Evolutionary conservation across 2,888 invertebrate species (phyloP), one percentile per base, ranked within the genome.

Genomic region (Gortyna flavago): DNA sequence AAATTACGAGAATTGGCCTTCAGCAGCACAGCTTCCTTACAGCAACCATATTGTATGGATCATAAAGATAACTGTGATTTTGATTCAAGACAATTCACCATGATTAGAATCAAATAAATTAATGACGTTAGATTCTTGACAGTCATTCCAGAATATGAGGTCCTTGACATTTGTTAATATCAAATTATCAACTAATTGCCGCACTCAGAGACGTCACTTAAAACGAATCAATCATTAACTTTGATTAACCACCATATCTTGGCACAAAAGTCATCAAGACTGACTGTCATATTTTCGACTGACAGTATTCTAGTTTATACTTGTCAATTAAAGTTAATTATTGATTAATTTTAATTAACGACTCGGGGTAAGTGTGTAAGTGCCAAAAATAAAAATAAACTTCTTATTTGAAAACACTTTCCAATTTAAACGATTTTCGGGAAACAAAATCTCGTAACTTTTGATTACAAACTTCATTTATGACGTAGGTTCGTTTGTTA

Each of bases 391-490:
- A 13, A 29, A 59, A 59, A 59, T 16, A n/a, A 16, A 59, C 29
- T 29, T 32, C 35, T 61, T 9, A 61, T 61, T 61, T 32, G 0
- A 61, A 61, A 61, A 25, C n/a, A 32, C 8, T 57, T 68, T 18
- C 0, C 8, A 29, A 16, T 65, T 72, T 7, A 77, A 67, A n/a
- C 7, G 0, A 35, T 3, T 41, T 32, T 18, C 7, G 16, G 13
- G 2, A 29, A 51, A 59, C 18, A 29, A 67, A 41, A 44, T 16
- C 25, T 7, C n/a, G 29, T 13, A 16, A 54, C 65, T 41, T 82
- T 72, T 70, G 54, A 78, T 62, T 21, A 62, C 16, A 44, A 21
- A 25, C 29, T 64, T 64, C 16, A 25, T 61, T 54, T n/a, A 21
- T 67, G 59, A 66, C 44, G 21, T 44, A 29, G 5, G 44, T 44